Evolutionary conservation across 2,113 vertebrate genomes (phyloP), one percentile per base, ranked within the genome.

Genomic region (Carettochelys insculpta): DNA sequence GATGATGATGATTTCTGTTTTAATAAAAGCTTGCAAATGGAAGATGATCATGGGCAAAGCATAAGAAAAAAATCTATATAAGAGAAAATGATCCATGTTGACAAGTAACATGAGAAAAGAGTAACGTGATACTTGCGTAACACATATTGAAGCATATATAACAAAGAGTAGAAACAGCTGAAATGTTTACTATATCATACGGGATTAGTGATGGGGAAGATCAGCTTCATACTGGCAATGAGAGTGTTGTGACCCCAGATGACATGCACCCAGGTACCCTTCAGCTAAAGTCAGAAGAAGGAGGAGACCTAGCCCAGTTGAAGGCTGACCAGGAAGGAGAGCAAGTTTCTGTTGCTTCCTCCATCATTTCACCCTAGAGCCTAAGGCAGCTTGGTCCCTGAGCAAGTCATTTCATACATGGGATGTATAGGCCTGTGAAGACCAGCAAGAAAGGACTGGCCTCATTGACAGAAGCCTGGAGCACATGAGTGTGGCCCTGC

Each of bases 1-100:
- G n/a, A n/a, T n/a, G n/a, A n/a, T n/a, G n/a, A n/a, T n/a, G n/a
- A n/a, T n/a, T n/a, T n/a, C n/a, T n/a, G n/a, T n/a, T n/a, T 89
- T n/a, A 80, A 90, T 86, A 92, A 91, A 94, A 95, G 52, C 93
- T 94, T 94, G 89, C 90, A 95, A 97, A 94, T 84, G 90, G 92
- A 95, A 93, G 90, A 90, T 92, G 95, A 95, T 95, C 90, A 93
- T 68, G 90, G 86, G 85, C 1, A 2, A 95, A 96, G 92, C 51
- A 90, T 45, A 51, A 13, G 43, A 90, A 80, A 91, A n/a, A 85
- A 96, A 68, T 87, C 82, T 91, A 73, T 54, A 38, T 45, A 93
- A 89, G 91, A 93, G 77, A 92, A 87, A 95, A 75, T 88, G 10
- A 87, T 90, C 61, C 48, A 86, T 92, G 92, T 38, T 93, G 88